Conservation (phyloP, 2,797 vertebrate genomes). For the Natrix natrix region DNA sequence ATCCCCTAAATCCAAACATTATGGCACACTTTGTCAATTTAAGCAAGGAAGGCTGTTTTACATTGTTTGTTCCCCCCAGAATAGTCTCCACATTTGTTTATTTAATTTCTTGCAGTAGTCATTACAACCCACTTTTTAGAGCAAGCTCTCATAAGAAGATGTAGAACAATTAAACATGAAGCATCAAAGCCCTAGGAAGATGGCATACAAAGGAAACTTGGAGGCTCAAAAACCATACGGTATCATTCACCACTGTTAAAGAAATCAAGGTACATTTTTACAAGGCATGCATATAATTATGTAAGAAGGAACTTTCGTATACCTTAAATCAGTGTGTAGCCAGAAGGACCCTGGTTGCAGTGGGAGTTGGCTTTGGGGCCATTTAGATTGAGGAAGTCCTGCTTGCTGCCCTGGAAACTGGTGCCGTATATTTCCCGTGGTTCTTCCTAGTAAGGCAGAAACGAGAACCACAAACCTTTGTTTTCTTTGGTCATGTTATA, state of each 20-base stretch:
- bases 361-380: neutral
- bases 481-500: constrained; percentile 3
- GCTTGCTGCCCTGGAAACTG: neutral
- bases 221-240: neutral
- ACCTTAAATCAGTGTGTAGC: neutral
- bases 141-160: neutral
- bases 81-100: neutral
- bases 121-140: neutral
- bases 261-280: neutral
- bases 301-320: neutral
- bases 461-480: neutral
- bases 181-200: neutral
- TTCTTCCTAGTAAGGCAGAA: rapidly evolving
- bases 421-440: neutral
- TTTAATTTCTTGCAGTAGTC: neutral
- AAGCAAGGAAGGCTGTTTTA: neutral
- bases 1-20: neutral
- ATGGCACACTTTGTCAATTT: neutral
- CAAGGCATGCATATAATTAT: neutral
- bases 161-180: neutral
- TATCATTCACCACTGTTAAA: neutral
- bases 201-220: neutral
- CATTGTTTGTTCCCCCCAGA: neutral
- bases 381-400: neutral
- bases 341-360: neutral